Conservation (phyloP, 2,113 vertebrate genomes). For the Plectropomus leopardus region DNA sequence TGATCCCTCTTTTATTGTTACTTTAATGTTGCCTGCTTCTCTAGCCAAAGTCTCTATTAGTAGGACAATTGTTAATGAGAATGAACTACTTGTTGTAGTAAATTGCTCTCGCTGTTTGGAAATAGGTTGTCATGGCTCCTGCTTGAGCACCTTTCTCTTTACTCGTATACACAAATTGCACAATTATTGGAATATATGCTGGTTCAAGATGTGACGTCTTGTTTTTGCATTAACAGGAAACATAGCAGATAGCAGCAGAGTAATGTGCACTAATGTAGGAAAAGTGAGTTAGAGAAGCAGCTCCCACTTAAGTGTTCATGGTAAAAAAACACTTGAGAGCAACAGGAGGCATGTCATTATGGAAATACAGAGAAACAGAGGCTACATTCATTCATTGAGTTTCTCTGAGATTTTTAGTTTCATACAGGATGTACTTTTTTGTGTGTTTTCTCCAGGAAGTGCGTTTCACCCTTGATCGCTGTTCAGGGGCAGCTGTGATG, state of each 20-base stretch:
- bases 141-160: not conserved
- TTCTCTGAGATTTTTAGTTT: not conserved
- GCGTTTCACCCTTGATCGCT: constrained; percentile 88
- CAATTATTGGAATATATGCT: not conserved
- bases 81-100: not conserved
- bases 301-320: not conserved
- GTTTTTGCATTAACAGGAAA: not conserved
- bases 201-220: not conserved
- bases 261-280: constrained; percentile 19
- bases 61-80: not conserved
- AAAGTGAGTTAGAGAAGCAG: constrained; percentile 12
- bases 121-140: not conserved
- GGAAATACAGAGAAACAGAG: not conserved
- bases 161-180: not conserved
- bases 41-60: not conserved
- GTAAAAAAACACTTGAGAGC: constrained; percentile 2
- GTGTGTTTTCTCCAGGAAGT: constrained; percentile 81
- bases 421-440: not conserved
- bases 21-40: not conserved
- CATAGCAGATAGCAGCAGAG: not conserved
- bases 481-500: constrained; percentile 82
- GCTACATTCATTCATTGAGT: not conserved
- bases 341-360: constrained; percentile 7
- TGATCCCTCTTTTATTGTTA: not conserved
- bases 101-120: not conserved